Conservation (phyloP, 2,113 vertebrate genomes). For the Halichoeres trimaculatus region DNA sequence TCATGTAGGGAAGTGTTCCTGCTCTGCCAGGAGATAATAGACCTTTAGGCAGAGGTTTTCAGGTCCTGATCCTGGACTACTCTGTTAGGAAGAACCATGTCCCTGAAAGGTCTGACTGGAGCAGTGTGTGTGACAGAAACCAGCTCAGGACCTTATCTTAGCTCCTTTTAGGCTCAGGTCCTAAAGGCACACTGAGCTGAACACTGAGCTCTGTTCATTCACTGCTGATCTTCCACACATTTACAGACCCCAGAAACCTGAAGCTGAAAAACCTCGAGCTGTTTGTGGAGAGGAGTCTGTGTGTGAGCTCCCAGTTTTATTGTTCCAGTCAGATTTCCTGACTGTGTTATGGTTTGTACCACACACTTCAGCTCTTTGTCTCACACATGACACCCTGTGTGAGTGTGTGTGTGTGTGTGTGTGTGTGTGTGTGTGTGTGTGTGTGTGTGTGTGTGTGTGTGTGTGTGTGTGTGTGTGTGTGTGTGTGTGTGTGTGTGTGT, state of each 20-base stretch:
- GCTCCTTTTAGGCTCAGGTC: not conserved
- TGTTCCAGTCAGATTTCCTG: conserved; percentile 22
- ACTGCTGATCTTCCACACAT: conserved; percentile 22
- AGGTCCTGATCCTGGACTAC: not conserved
- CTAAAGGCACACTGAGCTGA: not conserved
- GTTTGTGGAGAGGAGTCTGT: not conserved
- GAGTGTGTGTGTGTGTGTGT: not conserved
- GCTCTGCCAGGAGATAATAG: too few relatives aligned
- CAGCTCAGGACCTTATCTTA: conserved; percentile 51
- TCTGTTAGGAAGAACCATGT: too few relatives aligned
- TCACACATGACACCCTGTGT: conserved; percentile 36
- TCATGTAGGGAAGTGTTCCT: too few relatives aligned
- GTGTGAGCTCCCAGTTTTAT: not conserved
- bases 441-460: not conserved
- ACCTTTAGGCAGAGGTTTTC: not conserved
- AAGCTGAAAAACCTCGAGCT: not conserved
- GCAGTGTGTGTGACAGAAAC: conserved; percentile 16
- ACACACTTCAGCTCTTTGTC: conserved; percentile 23
- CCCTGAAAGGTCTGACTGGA: not conserved
- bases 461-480: not conserved
- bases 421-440: too few relatives aligned
- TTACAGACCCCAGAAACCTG: not conserved
- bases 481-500: too few relatives aligned
- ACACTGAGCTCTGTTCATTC: conserved; percentile 17
- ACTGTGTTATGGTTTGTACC: conserved; percentile 34